Evolutionary conservation across 2,113 vertebrate species (phyloP).

Genomic region (Pedetes capensis): DNA sequence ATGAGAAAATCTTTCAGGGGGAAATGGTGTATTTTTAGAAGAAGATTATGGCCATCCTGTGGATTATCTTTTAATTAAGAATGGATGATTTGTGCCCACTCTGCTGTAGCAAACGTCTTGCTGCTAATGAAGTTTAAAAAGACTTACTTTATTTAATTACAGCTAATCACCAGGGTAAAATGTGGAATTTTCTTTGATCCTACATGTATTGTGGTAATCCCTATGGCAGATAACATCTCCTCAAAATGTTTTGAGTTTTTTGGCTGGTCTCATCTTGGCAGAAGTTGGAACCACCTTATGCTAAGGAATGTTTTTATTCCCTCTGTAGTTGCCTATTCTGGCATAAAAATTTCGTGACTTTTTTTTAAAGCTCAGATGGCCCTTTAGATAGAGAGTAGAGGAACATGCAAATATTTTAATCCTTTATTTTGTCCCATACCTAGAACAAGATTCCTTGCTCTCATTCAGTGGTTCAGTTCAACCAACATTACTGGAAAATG

Average conservation of each 20-base stretch:
- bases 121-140: conserved; percentile 99
- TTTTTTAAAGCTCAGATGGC: background rate
- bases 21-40: conserved; percentile 92
- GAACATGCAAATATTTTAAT: background rate
- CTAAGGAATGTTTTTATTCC: conserved; percentile 27
- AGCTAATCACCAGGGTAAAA: conserved; percentile 95
- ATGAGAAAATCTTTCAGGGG: conserved; percentile 87
- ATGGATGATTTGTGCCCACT: conserved; percentile 98
- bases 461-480: background rate
- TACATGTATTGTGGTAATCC: conserved; percentile 92
- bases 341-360: conserved; percentile 24
- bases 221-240: conserved; percentile 95
- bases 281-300: conserved; percentile 27
- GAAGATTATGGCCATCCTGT: conserved; percentile 95
- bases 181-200: conserved; percentile 98
- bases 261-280: conserved; percentile 90
- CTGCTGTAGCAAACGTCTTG: conserved; percentile 96
- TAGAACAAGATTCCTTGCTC: background rate
- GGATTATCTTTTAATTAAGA: conserved; percentile 99
- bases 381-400: background rate
- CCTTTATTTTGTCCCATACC: background rate
- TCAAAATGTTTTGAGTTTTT: conserved; percentile 91
- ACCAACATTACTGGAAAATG: background rate
- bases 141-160: conserved; percentile 99
- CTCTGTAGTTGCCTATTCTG: conserved; percentile 29